Conservation (phyloP, 2,113 vertebrate species). For the Calonectris borealis region DNA sequence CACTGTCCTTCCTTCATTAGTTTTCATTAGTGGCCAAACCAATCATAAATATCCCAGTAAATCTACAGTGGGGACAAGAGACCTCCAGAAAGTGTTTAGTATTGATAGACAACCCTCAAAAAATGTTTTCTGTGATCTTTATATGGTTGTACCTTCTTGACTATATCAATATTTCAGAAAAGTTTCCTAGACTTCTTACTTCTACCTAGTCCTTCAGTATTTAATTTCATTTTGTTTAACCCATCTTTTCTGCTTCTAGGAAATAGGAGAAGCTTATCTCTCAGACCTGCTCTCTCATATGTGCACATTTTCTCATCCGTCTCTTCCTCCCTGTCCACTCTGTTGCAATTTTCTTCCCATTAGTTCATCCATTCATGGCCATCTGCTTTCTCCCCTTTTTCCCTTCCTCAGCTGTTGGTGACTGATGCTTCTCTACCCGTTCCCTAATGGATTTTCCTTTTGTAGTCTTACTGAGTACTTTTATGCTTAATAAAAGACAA, state of each 20-base stretch:
- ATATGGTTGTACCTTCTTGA: not conserved
- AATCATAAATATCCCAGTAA: not conserved
- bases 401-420: accelerated
- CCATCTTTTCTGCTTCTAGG: not conserved
- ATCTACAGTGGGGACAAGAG: not conserved
- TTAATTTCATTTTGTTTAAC: not conserved
- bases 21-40: not conserved
- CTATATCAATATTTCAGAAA: not conserved
- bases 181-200: not conserved
- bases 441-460: not conserved
- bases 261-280: not conserved
- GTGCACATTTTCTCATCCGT: not conserved
- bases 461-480: not conserved
- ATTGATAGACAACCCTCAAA: not conserved
- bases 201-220: not conserved
- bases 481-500: not conserved
- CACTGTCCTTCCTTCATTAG: not conserved
- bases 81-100: not conserved
- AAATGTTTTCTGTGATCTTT: not conserved
- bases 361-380: not conserved
- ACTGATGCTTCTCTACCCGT: accelerated
- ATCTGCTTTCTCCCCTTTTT: not conserved
- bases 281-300: not conserved
- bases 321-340: not conserved
- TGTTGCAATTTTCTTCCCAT: not conserved